phyloP scores from a whole-genome alignment of 2,113 vertebrate genomes.

The Apistogramma diplotaenia region DNA sequence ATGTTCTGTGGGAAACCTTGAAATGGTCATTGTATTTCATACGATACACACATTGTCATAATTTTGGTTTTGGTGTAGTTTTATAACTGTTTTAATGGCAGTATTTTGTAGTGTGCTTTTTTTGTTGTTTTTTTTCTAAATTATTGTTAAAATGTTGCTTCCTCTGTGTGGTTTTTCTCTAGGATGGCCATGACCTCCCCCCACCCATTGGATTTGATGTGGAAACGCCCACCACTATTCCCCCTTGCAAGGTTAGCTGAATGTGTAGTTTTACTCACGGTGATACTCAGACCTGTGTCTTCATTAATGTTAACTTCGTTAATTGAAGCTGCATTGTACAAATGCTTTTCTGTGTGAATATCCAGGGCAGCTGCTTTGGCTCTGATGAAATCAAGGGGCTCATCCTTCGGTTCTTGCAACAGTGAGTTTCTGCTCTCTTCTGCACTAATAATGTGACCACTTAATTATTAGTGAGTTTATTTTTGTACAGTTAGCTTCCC shows the following conservation, averaged over 20 bases:
- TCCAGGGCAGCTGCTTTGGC: conserved; percentile 86
- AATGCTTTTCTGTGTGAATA: not conserved
- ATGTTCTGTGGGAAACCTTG: not conserved
- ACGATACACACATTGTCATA: not conserved
- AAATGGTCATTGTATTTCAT: not conserved
- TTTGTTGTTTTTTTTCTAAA: too few species aligned
- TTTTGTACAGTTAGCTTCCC: not conserved
- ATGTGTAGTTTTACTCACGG: not conserved
- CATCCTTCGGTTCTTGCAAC: conserved; percentile 84
- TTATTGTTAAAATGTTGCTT: not conserved
- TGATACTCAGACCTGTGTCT: not conserved
- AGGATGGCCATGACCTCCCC: conserved; percentile 90
- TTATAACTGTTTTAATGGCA: not conserved
- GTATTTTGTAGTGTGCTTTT: too few species aligned
- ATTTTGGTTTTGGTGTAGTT: not conserved
- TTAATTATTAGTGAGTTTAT: not conserved
- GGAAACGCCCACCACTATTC: conserved; percentile 83
- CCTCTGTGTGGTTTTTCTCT: not conserved
- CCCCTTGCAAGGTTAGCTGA: conserved; percentile 82
- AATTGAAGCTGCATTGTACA: not conserved
- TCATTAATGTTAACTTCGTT: not conserved
- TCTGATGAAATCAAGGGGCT: conserved; percentile 83
- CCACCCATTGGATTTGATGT: conserved; percentile 88
- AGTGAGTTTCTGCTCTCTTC: conserved; percentile 77
- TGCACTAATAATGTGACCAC: not conserved